Base-by-base conservation (phyloP, 2,888 invertebrate genomes). In the Andrena marginata region DNA sequence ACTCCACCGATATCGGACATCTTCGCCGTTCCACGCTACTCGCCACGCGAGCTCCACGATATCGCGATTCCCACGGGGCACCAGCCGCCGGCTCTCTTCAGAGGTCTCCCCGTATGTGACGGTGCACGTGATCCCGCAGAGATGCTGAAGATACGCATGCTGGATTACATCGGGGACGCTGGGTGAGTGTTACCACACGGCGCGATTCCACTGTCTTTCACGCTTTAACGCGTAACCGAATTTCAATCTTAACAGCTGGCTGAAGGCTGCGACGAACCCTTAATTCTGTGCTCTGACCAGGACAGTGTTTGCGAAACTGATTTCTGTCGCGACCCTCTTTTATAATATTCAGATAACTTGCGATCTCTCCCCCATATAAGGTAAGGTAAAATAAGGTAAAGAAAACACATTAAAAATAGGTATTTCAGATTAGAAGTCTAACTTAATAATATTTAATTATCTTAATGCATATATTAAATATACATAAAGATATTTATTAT, bases 121-220 rank as follows among this genome's bases (percentile, higher is more conserved):
- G 78, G 51, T 65, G 68, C 69, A 67, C 72, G 88, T 76, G 81
- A 77, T n/a, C 35, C 59, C 13, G 20, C 62, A 56, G 79, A 87
- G 81, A 94, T 93, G 93, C 89, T 94, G 88, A 94, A 93, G 87
- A 93, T 94, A 90, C 92, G 93, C 78, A 93, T 93, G 93, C 88
- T 93, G 91, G 93, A 94, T 91, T 94, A 93, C 89, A 93, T 93
- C 85, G 92, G 92, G 71, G 93, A 93, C 80, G 89, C 93, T 33
- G 93, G 93, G 93, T 93, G 87, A 94, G 93, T 92, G 67, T 51
- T 60, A 51, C 20, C 23, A 29, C 49, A 10, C 8, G 6, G 54
- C 42, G 20, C 56, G 35, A 10, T n/a, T 16, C 0, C n/a, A 33
- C 20, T 2, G 26, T 29, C 42, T 59, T 33, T 69, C 33, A 1